A percentile compares a stretch with the other conserved stretches of the same genome.
Evolutionary conservation across 1,140 invertebrate species (phyloP).

Genomic region (Aphelenchoides besseyi): DNA sequence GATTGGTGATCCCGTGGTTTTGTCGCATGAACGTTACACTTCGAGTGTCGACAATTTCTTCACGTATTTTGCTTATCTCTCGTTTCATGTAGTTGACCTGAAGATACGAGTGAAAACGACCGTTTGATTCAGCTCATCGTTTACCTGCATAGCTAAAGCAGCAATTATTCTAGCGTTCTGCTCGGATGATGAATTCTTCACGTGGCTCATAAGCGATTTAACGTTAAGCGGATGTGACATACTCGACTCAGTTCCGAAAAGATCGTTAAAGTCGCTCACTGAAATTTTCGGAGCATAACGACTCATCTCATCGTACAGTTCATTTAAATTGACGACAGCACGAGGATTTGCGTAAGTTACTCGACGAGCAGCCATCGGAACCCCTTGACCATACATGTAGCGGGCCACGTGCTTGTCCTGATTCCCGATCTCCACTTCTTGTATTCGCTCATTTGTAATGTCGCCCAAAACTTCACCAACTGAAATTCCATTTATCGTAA

Average conservation of each 20-base stretch:
- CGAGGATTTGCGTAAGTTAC: not conserved
- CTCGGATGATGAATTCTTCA: not conserved
- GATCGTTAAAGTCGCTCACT: not conserved
- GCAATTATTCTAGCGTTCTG: conserved; percentile 22
- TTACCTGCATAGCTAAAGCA: conserved; percentile 12
- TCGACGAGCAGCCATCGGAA: conserved; percentile 2
- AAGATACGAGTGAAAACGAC: no score
- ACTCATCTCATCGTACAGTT: conserved; percentile 18
- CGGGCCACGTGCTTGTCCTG: not conserved
- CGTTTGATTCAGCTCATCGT: no score
- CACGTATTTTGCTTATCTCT: conserved; percentile 14
- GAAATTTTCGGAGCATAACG: not conserved
- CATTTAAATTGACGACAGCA: conserved; percentile 2
- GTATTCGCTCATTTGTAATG: not conserved
- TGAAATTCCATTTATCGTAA: no score
- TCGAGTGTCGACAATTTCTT: conserved; percentile 14
- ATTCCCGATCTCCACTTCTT: conserved; percentile 13
- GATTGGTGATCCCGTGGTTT: conserved; percentile 9
- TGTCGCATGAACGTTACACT: conserved; percentile 4
- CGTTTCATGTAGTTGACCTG: conserved; percentile 13
- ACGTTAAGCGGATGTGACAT: conserved; percentile 21
- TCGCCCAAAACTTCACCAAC: not conserved
- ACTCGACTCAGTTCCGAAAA: conserved; percentile 11
- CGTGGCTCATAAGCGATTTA: not conserved
- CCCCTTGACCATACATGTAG: not conserved